Conservation (phyloP, 2,888 invertebrate species). For the Phragmatobia fuliginosa region DNA sequence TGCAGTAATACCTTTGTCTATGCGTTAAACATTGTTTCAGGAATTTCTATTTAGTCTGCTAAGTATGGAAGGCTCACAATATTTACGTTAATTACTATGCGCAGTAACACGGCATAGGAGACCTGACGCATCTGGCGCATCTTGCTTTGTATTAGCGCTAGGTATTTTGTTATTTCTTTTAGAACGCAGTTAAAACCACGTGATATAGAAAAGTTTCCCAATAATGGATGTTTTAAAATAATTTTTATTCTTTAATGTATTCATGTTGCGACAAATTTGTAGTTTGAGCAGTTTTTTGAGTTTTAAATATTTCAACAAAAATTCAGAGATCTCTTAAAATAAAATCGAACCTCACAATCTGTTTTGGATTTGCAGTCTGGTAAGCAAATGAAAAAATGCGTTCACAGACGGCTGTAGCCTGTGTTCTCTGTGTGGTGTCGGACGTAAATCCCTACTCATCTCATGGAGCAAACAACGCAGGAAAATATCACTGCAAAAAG, state of each 20-base stretch:
- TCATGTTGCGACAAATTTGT: background rate
- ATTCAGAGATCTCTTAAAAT: background rate
- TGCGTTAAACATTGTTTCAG: conserved; percentile 6
- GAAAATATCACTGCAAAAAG: no score
- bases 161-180: background rate
- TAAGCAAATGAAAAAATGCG: background rate
- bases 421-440: no score
- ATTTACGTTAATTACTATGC: background rate
- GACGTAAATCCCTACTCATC: no score
- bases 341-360: background rate
- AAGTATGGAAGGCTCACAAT: background rate
- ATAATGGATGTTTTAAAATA: background rate
- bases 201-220: background rate
- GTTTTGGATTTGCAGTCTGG: background rate
- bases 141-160: background rate
- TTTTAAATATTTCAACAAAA: no score
- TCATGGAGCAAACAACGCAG: no score
- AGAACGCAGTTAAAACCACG: background rate
- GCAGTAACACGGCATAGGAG: background rate
- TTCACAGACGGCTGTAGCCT: no score
- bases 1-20: conserved; percentile 17
- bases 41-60: background rate
- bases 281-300: no score
- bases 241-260: background rate
- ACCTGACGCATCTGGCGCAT: background rate